Evolutionary conservation across 2,797 vertebrate genomes (phyloP).

Genomic region (Molossus alvarezi): DNA sequence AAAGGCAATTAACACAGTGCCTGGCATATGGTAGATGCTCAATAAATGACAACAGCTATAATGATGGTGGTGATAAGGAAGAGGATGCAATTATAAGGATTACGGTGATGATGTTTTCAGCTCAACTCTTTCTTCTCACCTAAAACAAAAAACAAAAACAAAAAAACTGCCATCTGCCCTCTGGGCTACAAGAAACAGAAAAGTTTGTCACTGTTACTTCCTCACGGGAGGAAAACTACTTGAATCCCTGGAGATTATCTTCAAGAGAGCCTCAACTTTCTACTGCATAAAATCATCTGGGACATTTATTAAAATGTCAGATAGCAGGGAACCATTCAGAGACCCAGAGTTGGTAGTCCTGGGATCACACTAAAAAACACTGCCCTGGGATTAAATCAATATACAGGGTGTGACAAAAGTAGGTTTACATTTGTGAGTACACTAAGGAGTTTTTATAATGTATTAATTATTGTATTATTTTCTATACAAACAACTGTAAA

Average conservation of each 20-base stretch:
- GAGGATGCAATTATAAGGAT: neutral
- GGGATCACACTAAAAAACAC: neutral
- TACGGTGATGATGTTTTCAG: conserved; percentile 1
- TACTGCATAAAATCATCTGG: neutral
- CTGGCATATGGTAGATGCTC: conserved; percentile 64
- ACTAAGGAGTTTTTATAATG: neutral
- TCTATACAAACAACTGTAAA: neutral
- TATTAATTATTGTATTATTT: neutral
- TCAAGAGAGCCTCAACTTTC: neutral
- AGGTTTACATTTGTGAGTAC: neutral
- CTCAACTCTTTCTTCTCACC: neutral
- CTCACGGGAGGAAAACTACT: conserved; percentile 17
- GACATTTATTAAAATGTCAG: conserved; percentile 31
- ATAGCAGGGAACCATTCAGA: neutral
- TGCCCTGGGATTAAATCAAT: conserved; percentile 15
- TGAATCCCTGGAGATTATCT: neutral
- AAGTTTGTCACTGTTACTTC: neutral
- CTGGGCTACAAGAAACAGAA: neutral
- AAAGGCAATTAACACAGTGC: conserved; percentile 47
- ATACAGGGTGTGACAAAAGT: neutral
- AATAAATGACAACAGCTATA: conserved; percentile 61
- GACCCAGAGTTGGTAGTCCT: neutral
- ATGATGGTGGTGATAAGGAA: conserved; percentile 49
- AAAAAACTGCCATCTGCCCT: neutral
- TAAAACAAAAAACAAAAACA: neutral